phyloP scores from a whole-genome alignment of 2,113 vertebrate genomes.

The Agapornis roseicollis region DNA sequence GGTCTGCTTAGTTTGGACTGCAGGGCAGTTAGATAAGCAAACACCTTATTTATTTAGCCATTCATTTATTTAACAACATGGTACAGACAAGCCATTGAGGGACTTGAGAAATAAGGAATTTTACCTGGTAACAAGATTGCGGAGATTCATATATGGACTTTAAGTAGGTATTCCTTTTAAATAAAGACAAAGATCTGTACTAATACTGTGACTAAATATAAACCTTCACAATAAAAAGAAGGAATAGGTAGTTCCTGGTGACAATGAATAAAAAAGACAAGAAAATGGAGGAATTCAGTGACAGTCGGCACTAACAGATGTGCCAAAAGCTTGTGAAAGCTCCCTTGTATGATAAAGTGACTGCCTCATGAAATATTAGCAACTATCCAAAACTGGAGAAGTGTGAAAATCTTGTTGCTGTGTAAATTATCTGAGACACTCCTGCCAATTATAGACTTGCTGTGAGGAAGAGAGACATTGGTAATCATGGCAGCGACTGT shows the following conservation, averaged over 20 bases:
- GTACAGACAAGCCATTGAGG: neutral
- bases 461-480: constrained; percentile 40
- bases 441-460: constrained; percentile 53
- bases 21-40: neutral
- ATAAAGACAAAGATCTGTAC: neutral
- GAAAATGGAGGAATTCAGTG: neutral
- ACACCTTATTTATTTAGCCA: neutral
- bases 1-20: neutral
- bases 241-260: neutral
- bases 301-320: neutral
- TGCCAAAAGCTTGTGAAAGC: neutral
- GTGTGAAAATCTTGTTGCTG: constrained; percentile 52
- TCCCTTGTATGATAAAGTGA: constrained; percentile 27
- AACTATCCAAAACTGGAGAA: constrained; percentile 23
- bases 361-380: constrained; percentile 59
- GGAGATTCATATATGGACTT: neutral
- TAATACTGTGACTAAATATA: neutral
- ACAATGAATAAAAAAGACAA: neutral
- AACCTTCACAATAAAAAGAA: neutral
- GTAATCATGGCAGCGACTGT: constrained; percentile 39
- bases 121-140: neutral
- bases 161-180: neutral
- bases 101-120: neutral
- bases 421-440: constrained; percentile 58
- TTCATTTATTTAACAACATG: neutral